Percentiles rank a stretch among this genome's conserved stretches.
These are phyloP conservation scores for Oncorhynchus tshawytscha DNA, from an alignment of 2,113 vertebrate genomes.

Conservation along the genomic window DNA sequence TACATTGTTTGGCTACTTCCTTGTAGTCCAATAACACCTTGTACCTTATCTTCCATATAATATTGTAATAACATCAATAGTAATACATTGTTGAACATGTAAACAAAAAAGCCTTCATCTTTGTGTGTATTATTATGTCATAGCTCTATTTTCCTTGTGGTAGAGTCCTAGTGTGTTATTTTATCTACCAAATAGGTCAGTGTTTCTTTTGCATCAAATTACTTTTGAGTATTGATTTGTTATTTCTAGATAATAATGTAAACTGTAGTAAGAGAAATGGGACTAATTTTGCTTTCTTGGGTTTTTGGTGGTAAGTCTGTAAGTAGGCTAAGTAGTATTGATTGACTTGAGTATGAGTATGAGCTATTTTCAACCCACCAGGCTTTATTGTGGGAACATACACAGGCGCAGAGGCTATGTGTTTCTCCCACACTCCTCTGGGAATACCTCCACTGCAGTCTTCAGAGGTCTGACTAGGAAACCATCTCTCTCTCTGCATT, in stretches of 20 bases:
- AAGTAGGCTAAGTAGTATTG: constrained; percentile 28
- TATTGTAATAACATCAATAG: too few relatives aligned
- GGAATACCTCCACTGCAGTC: constrained; percentile 34
- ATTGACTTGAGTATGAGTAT: constrained; percentile 35
- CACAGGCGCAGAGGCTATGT: constrained; percentile 44
- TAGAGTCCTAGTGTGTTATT: too few relatives aligned
- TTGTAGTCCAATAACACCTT: too few relatives aligned
- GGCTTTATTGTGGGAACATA: constrained; percentile 59
- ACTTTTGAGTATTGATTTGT: not conserved
- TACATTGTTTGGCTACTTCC: too few relatives aligned
- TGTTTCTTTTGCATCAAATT: not conserved
- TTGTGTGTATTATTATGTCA: too few relatives aligned
- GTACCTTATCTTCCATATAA: too few relatives aligned
- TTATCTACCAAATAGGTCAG: not conserved
- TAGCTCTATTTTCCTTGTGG: too few relatives aligned
- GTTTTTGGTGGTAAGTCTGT: not conserved
- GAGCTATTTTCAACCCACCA: constrained; percentile 47
- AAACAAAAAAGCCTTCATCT: too few relatives aligned
- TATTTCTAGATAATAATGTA: not conserved
- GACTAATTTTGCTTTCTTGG: not conserved
- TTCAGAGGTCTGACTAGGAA: constrained; percentile 26
- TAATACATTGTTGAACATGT: too few relatives aligned
- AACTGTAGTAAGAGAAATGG: not conserved
- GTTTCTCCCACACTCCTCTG: constrained; percentile 64
- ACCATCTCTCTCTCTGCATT: constrained; percentile 34